phyloP scores from a whole-genome alignment of 2,113 vertebrate genomes.

The Tragelaphus strepsiceros region DNA sequence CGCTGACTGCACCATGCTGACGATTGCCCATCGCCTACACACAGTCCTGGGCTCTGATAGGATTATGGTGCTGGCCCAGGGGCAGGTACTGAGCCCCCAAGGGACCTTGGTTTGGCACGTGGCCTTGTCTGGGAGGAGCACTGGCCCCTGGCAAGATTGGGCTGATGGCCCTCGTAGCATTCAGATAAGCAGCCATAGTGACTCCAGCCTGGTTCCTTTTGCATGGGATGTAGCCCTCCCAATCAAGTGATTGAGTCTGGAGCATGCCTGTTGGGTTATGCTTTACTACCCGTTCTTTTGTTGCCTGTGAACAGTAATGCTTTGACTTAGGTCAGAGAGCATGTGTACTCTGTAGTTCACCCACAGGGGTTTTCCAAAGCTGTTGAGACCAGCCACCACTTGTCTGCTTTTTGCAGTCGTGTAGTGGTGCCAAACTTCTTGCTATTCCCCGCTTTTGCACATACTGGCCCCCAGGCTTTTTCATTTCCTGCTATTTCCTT shows the following conservation, averaged over 20 bases:
- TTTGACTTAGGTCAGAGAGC: neutral
- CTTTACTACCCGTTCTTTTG: neutral
- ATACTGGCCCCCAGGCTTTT: neutral
- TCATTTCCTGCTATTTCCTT: neutral
- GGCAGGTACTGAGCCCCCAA: constrained; percentile 84
- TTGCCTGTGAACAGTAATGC: neutral
- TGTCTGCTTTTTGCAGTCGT: neutral
- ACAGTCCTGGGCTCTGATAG: constrained; percentile 94
- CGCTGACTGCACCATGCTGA: constrained; percentile 92
- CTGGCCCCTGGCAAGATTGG: neutral
- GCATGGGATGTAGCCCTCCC: neutral
- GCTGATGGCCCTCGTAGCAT: neutral
- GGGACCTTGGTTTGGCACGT: neutral
- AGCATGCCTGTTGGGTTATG: neutral
- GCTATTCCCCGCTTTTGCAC: neutral
- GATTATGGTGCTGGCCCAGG: constrained; percentile 95
- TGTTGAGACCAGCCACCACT: neutral
- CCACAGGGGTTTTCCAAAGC: neutral
- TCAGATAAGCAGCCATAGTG: neutral
- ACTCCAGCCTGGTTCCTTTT: neutral
- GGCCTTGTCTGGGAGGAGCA: neutral
- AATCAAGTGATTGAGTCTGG: too few relatives aligned
- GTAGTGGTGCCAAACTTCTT: neutral
- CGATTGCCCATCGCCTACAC: constrained; percentile 96
- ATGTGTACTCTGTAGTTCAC: neutral